Base-by-base conservation (phyloP, 2,888 invertebrate species). In the Chelonus formosanus region DNA sequence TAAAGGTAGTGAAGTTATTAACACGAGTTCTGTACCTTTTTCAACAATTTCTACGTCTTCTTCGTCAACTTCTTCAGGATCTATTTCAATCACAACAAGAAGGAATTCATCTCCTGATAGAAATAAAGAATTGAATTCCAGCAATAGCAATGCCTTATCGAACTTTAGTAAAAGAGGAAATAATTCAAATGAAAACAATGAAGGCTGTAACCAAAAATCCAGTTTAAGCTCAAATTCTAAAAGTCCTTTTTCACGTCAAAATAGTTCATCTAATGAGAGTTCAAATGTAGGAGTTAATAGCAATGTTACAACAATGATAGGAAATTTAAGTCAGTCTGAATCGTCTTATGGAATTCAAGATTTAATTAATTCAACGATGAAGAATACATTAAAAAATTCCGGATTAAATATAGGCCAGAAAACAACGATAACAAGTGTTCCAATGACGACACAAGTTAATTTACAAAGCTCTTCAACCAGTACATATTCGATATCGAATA, bases 401-500 rank as follows among this genome's bases (percentile, higher is more conserved):
- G 48, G 66, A 20, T 68, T 71, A 20, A 67, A 63, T 34, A 10
- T 32, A 47, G 45, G 34, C 3, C 58, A 58, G 10, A 58, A 32
- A 7, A 45, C 5, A 3, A 62, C 72, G 0, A 53, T 71, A 3
- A 55, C 70, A 1, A 47, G 60, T n/a, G 67, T 67, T 40, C 65
- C 76, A 7, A 54, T 54, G n/a, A 48, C 67, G 20, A 64, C 74
- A 0, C 73, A 76, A 0, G 76, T 78, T 36, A 77, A 65, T 54
- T 70, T 80, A 2, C 80, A 80, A 52, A 74, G 77, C 0, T 77
- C 80, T 0, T 71, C 77, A 3, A 79, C 78, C 77, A 80, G 78
- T 65, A 75, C 79, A 45, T 80, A 78, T 43, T 76, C 81, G 4
- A 73, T 77, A 58, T 69, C 77, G 3, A 73, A 34, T 45, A 47